Evolutionary conservation across 64 coral and sea anemone species (phyloP), one percentile per base, ranked within the genome.

Genomic region (Montipora sp.): DNA sequence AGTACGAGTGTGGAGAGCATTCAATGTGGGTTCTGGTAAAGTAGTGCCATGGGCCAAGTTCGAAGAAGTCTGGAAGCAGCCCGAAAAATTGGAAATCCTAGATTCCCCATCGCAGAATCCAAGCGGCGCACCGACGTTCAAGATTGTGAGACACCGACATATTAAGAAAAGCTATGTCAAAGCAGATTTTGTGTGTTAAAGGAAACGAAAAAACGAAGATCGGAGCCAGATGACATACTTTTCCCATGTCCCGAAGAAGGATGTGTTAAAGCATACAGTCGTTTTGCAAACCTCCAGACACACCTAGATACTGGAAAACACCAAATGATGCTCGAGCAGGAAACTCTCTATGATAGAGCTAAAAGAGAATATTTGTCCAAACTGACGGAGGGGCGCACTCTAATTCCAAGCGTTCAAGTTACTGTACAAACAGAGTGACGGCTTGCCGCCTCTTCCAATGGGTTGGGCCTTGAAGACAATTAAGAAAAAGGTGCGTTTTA

Each of bases 281-380:
- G 36, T 8, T 95, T 80, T 85, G 49, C 93, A 45, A 78, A 77
- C 8, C 75, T 95, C 16, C 73, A 95, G 73, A 24, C 21, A 77
- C 93, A 94, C 61, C 55, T 89, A 2, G 87, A 91, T 27, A 81
- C 75, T 63, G 93, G 93, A 16, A 79, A 45, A 67, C 89, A 88
- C 45, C 16, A 95, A 60, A 49, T 50, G 18, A 46, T 63, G 3
- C 81, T 67, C 0, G 77, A 91, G 79, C 89, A 83, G 1, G 75
- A 80, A 45, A 95, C 93, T 23, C 78, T 95, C 3, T 82, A 87
- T 24, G 77, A 90, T 24, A 90, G 50, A 76, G 82, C 93, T 63
- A 88, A 45, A 44, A 80, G 16, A 75, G 3, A 20, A 59, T 95
- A 95, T 68, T 59, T 75, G 5, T 73, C 49, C 18, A 81, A 91